A percentile compares a stretch with the other conserved stretches of the same genome.
Conservation (phyloP, 1,140 invertebrate genomes). For the Orchestia grillus region DNA sequence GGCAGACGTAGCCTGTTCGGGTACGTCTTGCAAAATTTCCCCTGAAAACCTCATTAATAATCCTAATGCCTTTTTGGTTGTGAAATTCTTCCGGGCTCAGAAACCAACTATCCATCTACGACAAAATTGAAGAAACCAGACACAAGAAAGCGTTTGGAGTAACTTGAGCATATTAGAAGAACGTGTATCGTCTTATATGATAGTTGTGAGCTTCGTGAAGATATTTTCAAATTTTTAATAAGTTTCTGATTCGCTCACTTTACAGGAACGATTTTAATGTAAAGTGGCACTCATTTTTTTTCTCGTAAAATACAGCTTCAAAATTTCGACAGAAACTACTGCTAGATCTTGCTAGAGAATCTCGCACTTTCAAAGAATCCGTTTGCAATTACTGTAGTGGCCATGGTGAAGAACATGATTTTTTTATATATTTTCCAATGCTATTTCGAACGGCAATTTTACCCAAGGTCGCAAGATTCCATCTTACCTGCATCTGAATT, state of each 20-base stretch:
- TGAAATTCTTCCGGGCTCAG: background rate
- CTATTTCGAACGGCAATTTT: background rate
- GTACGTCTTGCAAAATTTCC: constrained; percentile 18
- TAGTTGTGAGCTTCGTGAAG: too few relatives aligned
- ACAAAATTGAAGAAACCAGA: background rate
- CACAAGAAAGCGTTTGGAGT: background rate
- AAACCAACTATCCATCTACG: background rate
- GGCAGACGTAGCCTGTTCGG: background rate
- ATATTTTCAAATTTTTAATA: background rate
- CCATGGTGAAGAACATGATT: background rate
- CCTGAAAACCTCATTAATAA: constrained; percentile 45
- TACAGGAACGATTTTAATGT: background rate
- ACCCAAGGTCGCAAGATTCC: too few relatives aligned
- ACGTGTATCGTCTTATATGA: too few relatives aligned
- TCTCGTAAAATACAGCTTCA: background rate
- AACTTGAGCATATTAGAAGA: background rate
- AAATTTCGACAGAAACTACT: background rate
- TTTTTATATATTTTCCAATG: background rate
- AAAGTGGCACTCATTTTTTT: background rate
- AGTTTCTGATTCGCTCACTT: background rate
- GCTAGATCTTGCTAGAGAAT: background rate
- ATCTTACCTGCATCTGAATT: background rate
- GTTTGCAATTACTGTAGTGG: background rate
- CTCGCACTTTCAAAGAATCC: background rate
- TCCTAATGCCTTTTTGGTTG: constrained; percentile 43